Conservation (phyloP, 2,888 invertebrate genomes). For the Druceiella hillmani region DNA sequence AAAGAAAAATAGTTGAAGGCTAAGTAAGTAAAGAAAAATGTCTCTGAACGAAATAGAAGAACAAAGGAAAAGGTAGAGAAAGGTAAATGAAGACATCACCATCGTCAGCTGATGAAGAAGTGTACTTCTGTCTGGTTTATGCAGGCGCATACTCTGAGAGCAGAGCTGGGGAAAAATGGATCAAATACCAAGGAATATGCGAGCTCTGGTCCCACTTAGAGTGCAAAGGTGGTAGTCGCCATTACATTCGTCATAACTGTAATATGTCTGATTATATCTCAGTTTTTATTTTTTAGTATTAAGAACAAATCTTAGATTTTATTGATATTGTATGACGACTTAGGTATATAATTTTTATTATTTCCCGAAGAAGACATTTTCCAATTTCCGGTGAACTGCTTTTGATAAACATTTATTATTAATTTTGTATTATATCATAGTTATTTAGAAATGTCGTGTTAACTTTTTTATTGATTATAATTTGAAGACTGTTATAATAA, state of each 20-base stretch:
- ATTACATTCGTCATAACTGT: slow-evolving; percentile 23
- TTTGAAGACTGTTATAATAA: too few relatives aligned
- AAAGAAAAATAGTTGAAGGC: slow-evolving; percentile 14
- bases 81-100: slow-evolving; percentile 7
- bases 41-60: slow-evolving; percentile 7
- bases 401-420: too few relatives aligned
- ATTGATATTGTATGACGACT: too few relatives aligned
- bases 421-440: too few relatives aligned
- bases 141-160: slow-evolving; percentile 16
- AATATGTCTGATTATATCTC: slow-evolving; percentile 16
- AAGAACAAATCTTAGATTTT: too few relatives aligned
- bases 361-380: too few relatives aligned
- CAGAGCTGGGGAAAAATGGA: slow-evolving; percentile 20
- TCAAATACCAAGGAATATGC: slow-evolving; percentile 18
- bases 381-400: too few relatives aligned
- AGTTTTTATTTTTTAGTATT: too few relatives aligned
- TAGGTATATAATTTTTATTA: too few relatives aligned
- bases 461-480: too few relatives aligned
- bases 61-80: slow-evolving; percentile 7
- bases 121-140: slow-evolving; percentile 18
- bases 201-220: slow-evolving; percentile 18
- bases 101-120: slow-evolving; percentile 11
- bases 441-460: too few relatives aligned
- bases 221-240: slow-evolving; percentile 15
- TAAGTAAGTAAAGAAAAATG: slow-evolving; percentile 16